These are phyloP conservation scores for Ectemnius continuus DNA, from an alignment of 2,888 invertebrate species.

Conservation along the genomic window DNA sequence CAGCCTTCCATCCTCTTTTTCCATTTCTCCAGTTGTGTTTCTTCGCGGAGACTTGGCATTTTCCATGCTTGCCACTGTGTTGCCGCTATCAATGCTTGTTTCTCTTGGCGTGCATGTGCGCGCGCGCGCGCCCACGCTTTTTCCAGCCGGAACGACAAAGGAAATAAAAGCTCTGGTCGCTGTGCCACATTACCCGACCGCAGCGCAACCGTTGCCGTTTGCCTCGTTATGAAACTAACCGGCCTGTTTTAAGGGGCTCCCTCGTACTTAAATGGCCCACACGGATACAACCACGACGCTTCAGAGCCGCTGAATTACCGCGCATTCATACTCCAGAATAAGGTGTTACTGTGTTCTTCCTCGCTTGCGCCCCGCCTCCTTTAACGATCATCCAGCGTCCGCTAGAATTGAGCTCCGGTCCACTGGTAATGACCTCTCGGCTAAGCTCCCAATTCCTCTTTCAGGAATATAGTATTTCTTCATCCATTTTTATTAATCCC, in stretches of 20 bases:
- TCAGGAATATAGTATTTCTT: too few relatives aligned
- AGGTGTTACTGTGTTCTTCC: neutral
- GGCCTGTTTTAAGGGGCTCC: slow-evolving; percentile 61
- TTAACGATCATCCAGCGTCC: too few relatives aligned
- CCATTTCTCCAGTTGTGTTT: slow-evolving; percentile 11
- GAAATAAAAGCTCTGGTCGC: too few relatives aligned
- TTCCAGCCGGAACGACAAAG: neutral
- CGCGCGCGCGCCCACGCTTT: neutral
- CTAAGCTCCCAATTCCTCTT: too few relatives aligned
- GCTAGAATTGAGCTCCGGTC: too few relatives aligned
- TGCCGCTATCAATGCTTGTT: too few relatives aligned
- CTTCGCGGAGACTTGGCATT: neutral
- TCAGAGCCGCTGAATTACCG: slow-evolving; percentile 6
- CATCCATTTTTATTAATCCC: too few relatives aligned
- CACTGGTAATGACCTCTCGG: too few relatives aligned
- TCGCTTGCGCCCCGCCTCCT: too few relatives aligned
- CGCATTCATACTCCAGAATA: neutral
- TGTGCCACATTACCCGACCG: too few relatives aligned
- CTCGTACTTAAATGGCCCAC: slow-evolving; percentile 62
- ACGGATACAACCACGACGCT: slow-evolving; percentile 30
- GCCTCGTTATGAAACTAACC: slow-evolving; percentile 57
- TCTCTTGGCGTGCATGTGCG: neutral
- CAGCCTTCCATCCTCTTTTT: neutral
- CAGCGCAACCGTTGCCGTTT: slow-evolving; percentile 38
- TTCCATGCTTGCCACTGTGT: neutral